These are phyloP conservation scores for Sorex araneus DNA, from an alignment of 2,113 vertebrate genomes.

Conservation along the genomic window DNA sequence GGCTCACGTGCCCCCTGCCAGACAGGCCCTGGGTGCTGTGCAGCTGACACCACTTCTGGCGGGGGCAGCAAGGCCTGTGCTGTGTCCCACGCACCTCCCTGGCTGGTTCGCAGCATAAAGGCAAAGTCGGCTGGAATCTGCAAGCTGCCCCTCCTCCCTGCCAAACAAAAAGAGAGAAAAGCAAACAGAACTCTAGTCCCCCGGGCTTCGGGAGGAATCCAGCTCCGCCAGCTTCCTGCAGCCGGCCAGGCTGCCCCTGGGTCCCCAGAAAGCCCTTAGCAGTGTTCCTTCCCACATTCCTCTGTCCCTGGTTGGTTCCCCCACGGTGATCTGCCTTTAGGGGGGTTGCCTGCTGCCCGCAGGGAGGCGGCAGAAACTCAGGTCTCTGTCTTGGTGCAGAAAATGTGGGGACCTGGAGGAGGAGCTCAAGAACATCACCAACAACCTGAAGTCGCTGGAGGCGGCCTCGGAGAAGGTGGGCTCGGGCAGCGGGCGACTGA, in stretches of 20 bases:
- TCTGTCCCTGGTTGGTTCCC: background rate
- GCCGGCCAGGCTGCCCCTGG: no score
- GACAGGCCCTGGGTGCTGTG: background rate
- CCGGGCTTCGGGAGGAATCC: background rate
- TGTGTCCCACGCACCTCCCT: no score
- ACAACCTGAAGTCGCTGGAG: constrained; percentile 98
- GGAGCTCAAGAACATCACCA: constrained; percentile 98
- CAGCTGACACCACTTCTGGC: background rate
- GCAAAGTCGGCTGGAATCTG: no score
- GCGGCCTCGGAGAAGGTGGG: constrained; percentile 97
- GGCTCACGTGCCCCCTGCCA: no score
- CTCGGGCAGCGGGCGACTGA: background rate
- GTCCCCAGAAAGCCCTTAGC: constrained; percentile 37
- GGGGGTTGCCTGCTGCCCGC: background rate
- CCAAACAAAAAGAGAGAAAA: background rate
- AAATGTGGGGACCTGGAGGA: constrained; percentile 97
- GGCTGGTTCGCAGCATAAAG: no score
- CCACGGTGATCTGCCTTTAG: background rate
- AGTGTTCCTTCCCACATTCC: constrained; percentile 53
- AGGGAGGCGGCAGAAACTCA: background rate
- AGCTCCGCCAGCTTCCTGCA: background rate
- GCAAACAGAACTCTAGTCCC: background rate
- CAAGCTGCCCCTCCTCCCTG: no score
- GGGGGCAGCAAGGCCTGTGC: background rate
- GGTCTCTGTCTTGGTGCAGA: constrained; percentile 82